Percentiles rank a stretch among this genome's conserved stretches.
phyloP scores from a whole-genome alignment of 2,888 invertebrate genomes.

The Drosophila pseudotalamancana region DNA sequence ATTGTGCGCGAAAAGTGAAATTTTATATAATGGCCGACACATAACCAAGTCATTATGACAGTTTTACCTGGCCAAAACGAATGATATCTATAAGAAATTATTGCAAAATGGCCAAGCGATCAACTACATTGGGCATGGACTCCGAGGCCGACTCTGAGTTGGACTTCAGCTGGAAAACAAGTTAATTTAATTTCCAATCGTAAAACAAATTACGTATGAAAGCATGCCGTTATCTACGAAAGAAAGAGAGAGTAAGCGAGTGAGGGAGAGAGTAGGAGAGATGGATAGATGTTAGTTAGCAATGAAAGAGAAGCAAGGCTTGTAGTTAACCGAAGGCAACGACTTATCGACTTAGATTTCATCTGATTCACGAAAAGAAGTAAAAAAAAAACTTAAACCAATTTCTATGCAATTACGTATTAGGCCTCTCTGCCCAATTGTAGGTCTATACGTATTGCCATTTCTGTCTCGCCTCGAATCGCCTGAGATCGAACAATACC shows the following conservation, averaged over 20 bases:
- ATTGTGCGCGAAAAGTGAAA: constrained; percentile 73
- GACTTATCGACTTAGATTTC: constrained; percentile 40
- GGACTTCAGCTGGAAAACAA: constrained; percentile 55
- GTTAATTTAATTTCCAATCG: constrained; percentile 79
- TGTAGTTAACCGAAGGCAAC: too few relatives aligned
- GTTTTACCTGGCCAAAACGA: constrained; percentile 62
- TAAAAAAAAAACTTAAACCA: constrained; percentile 16
- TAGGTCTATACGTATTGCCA: constrained; percentile 66
- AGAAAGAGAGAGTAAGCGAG: neutral
- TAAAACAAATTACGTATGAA: constrained; percentile 79
- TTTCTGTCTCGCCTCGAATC: constrained; percentile 67
- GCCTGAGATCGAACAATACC: constrained; percentile 60
- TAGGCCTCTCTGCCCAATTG: constrained; percentile 56
- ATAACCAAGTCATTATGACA: constrained; percentile 78
- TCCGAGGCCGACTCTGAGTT: neutral
- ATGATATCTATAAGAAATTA: constrained; percentile 69
- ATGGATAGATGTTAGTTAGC: neutral
- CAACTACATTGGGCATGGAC: constrained; percentile 43
- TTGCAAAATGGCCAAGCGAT: constrained; percentile 52
- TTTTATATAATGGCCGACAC: constrained; percentile 71
- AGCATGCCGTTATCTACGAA: constrained; percentile 69
- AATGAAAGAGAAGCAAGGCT: neutral
- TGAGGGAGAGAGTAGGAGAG: neutral
- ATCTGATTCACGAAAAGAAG: constrained; percentile 28
- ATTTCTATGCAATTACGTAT: constrained; percentile 65